These are phyloP conservation scores for Holocentrus rufus DNA, from an alignment of 2,797 vertebrate species.

Conservation along the genomic window DNA sequence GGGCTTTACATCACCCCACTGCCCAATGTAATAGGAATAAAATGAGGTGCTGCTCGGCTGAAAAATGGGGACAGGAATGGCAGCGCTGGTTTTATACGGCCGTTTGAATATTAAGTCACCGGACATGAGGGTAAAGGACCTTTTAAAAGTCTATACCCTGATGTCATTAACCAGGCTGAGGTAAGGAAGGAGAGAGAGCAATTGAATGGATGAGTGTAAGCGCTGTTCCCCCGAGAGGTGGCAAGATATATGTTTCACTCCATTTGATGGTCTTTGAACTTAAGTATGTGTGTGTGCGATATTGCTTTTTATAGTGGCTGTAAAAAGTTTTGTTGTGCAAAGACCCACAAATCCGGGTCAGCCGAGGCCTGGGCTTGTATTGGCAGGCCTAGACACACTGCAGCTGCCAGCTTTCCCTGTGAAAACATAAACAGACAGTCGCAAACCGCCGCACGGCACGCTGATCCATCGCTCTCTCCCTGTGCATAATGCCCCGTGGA, in stretches of 20 bases:
- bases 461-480: constrained; percentile 61
- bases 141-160: constrained; percentile 60
- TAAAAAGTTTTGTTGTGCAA: constrained; percentile 69
- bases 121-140: constrained; percentile 62
- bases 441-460: constrained; percentile 55
- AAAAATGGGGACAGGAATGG: constrained; percentile 62
- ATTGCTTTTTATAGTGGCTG: constrained; percentile 64
- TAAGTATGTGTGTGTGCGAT: constrained; percentile 41
- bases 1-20: constrained; percentile 51
- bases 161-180: constrained; percentile 65
- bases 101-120: constrained; percentile 68
- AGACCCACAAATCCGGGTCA: constrained; percentile 73
- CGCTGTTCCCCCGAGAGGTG: constrained; percentile 47
- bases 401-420: constrained; percentile 71
- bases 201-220: constrained; percentile 45
- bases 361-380: constrained; percentile 63
- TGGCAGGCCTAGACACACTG: constrained; percentile 60
- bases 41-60: constrained; percentile 64
- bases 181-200: constrained; percentile 23
- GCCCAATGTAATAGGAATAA: constrained; percentile 69
- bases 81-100: constrained; percentile 59
- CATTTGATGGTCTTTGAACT: constrained; percentile 60
- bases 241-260: constrained; percentile 66
- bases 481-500: constrained; percentile 62
- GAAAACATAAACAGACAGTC: constrained; percentile 73